Evolutionary conservation across 2,113 vertebrate species (phyloP).

Genomic region (Bungarus multicinctus): DNA sequence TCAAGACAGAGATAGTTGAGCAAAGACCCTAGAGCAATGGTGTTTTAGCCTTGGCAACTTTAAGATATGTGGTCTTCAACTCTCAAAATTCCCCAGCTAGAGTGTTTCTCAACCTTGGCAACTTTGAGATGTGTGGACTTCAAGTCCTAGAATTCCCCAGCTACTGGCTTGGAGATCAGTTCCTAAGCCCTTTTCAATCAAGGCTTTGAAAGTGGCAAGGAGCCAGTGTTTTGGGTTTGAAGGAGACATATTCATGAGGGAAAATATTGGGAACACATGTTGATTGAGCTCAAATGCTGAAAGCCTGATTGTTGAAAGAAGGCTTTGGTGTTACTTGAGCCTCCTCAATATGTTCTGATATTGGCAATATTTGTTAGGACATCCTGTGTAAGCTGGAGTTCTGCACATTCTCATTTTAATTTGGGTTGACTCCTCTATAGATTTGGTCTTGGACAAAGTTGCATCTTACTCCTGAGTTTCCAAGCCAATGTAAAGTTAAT

Average conservation of each 20-base stretch:
- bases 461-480: constrained; percentile 26
- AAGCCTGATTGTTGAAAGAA: constrained; percentile 58
- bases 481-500: neutral
- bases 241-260: constrained; percentile 53
- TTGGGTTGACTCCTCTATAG: constrained; percentile 34
- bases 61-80: neutral
- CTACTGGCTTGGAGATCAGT: constrained; percentile 39
- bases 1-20: neutral
- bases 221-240: constrained; percentile 55
- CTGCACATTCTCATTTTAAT: constrained; percentile 23
- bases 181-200: constrained; percentile 59
- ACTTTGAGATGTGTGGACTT: neutral
- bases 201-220: constrained; percentile 59
- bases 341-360: constrained; percentile 33
- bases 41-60: neutral
- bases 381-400: constrained; percentile 24
- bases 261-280: constrained; percentile 69
- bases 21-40: constrained; percentile 27
- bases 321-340: constrained; percentile 47
- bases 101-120: neutral
- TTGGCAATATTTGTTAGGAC: constrained; percentile 26
- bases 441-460: constrained; percentile 15
- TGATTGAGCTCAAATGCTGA: constrained; percentile 52
- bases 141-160: neutral
- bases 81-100: neutral